phyloP scores from a whole-genome alignment of 2,888 invertebrate species.

The Agrilus mali region DNA sequence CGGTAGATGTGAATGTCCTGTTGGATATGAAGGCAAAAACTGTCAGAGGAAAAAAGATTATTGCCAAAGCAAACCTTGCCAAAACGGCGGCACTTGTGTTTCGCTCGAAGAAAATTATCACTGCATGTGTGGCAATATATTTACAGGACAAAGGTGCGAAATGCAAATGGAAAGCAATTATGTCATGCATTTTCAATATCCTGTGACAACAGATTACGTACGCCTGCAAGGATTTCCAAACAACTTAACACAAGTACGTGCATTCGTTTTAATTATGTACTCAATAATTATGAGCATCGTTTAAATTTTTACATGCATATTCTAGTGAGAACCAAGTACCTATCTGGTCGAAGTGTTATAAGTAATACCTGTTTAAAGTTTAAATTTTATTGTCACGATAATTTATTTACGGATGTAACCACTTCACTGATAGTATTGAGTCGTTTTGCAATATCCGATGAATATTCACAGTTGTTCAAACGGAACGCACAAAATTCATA shows the following conservation, averaged over 20 bases:
- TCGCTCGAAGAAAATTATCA: constrained; percentile 25
- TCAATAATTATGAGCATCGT: too few species aligned
- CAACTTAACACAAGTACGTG: constrained; percentile 35
- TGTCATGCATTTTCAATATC: constrained; percentile 41
- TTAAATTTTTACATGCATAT: too few species aligned
- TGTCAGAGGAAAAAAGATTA: constrained; percentile 37
- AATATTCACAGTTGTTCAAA: too few species aligned
- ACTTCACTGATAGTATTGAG: too few species aligned
- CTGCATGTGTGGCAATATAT: constrained; percentile 39
- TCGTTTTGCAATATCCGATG: too few species aligned
- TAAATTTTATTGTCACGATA: too few species aligned
- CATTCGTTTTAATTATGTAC: neutral
- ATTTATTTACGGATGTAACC: too few species aligned
- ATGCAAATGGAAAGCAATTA: constrained; percentile 37
- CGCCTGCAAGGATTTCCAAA: constrained; percentile 35
- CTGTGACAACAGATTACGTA: constrained; percentile 46
- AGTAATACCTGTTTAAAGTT: too few species aligned
- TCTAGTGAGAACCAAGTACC: too few species aligned
- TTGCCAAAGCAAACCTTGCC: constrained; percentile 34
- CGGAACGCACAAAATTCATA: too few species aligned
- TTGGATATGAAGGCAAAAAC: constrained; percentile 38
- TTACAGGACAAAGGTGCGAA: constrained; percentile 39
- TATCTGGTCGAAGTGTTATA: too few species aligned
- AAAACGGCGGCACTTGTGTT: constrained; percentile 32
- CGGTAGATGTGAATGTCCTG: constrained; percentile 41